phyloP scores from a whole-genome alignment of 2,797 vertebrate species.

The Tapera naevia region DNA sequence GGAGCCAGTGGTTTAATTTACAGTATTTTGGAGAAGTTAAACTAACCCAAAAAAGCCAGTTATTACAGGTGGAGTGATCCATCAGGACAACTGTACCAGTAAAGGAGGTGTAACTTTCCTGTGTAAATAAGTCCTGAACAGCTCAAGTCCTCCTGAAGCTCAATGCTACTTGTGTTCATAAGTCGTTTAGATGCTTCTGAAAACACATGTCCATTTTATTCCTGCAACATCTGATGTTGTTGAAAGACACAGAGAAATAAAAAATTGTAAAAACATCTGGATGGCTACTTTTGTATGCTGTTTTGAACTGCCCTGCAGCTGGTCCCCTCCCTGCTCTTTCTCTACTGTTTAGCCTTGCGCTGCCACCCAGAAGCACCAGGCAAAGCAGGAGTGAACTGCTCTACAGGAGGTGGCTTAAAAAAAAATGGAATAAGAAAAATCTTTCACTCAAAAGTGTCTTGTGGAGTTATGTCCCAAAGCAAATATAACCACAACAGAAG shows the following conservation, averaged over 20 bases:
- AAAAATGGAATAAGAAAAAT: neutral
- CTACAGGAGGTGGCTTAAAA: neutral
- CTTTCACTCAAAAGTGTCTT: neutral
- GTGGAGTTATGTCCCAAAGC: neutral
- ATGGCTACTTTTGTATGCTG: neutral
- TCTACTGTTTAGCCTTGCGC: neutral
- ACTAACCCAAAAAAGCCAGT: neutral
- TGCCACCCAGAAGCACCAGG: neutral
- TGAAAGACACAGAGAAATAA: neutral
- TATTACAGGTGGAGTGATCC: neutral
- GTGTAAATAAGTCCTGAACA: neutral
- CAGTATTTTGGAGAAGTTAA: neutral
- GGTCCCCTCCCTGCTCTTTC: neutral
- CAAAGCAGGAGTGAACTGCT: neutral
- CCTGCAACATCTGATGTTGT: neutral
- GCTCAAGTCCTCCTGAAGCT: neutral
- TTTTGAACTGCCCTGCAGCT: neutral
- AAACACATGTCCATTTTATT: neutral
- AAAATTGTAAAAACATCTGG: neutral
- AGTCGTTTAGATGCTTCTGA: neutral
- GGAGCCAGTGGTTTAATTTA: constrained; percentile 30
- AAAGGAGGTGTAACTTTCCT: neutral
- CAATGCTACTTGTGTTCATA: neutral
- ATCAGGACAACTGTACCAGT: neutral
- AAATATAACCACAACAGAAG: neutral